Evolutionary conservation across 2,797 vertebrate species (phyloP), one percentile per base, ranked within the genome.

Genomic region (Diceros bicornis): DNA sequence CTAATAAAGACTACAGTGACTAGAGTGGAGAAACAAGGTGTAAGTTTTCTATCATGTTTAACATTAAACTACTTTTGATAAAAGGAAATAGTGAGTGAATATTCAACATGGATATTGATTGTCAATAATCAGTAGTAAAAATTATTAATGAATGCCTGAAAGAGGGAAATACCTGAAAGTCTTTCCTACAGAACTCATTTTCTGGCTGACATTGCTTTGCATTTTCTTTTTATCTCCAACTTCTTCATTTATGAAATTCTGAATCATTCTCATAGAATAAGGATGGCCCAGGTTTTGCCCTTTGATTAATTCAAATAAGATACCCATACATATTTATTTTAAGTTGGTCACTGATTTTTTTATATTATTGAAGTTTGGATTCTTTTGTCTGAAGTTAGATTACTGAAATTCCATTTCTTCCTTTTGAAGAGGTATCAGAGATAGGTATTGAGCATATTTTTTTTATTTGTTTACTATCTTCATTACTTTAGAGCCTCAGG

Each of bases 401-500:
- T 92, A 59, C 86, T 89, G 23, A 59, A 50, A 68, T 97, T 91
- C 44, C 27, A 14, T 96, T 94, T 91, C 72, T 96, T 92, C 57
- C 79, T 81, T 79, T 86, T 64, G 71, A 88, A 92, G 75, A 93
- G 44, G 25, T 78, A 55, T 66, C 69, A 66, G 61, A 88, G 68
- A 75, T 92, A 72, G 37, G 16, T 84, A 88, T 68, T 37, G 86
- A 96, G 32, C 57, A 29, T 57, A 96, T 83, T 96, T 96, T 96
- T 92, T 97, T 97, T 95, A 96, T 97, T 93, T 84, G 77, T 87
- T 93, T 92, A 61, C 71, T 86, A 16, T 66, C 87, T 94, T 97
- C 0, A 20, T 89, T 98, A 92, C 90, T 92, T 96, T 85, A 95
- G 81, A 96, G 94, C 97, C 97, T 95, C 68, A 68, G 97, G 97